Percentiles rank a stretch among this genome's conserved stretches.
phyloP scores from a whole-genome alignment of 2,797 vertebrate species.

The Coracias cyanogaster region DNA sequence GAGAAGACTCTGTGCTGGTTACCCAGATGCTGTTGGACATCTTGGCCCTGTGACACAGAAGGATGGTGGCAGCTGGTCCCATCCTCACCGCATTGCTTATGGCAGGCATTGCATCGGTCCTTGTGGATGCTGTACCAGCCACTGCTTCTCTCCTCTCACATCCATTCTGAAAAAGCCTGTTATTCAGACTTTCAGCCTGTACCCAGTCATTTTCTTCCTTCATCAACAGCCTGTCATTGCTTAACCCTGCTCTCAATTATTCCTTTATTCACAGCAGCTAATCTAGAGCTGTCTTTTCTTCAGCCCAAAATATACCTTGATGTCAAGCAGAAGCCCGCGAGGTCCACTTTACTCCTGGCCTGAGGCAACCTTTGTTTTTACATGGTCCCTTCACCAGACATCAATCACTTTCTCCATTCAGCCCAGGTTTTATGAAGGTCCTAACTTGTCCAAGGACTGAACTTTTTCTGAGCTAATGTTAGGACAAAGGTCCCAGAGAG shows the following conservation, averaged over 20 bases:
- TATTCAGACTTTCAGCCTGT: neutral
- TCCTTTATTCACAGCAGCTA: neutral
- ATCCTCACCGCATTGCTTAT: neutral
- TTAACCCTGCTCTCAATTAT: neutral
- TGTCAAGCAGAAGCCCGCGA: neutral
- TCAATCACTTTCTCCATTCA: neutral
- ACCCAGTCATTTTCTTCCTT: neutral
- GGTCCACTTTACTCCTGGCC: neutral
- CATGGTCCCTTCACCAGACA: neutral
- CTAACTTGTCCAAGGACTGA: neutral
- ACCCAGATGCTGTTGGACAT: neutral
- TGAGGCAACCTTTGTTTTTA: neutral
- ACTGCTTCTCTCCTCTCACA: neutral
- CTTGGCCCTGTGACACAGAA: neutral
- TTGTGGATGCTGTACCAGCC: neutral
- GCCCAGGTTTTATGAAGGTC: neutral
- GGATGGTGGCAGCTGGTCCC: neutral
- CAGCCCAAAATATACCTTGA: neutral
- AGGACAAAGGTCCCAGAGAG: neutral
- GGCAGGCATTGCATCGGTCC: neutral
- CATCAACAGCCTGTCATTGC: neutral
- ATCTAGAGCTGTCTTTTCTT: neutral
- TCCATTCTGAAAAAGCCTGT: neutral
- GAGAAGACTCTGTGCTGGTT: neutral
- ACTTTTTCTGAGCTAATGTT: neutral